Evolutionary conservation across 2,113 vertebrate genomes (phyloP).

Genomic region (Gymnocephalus cernua): DNA sequence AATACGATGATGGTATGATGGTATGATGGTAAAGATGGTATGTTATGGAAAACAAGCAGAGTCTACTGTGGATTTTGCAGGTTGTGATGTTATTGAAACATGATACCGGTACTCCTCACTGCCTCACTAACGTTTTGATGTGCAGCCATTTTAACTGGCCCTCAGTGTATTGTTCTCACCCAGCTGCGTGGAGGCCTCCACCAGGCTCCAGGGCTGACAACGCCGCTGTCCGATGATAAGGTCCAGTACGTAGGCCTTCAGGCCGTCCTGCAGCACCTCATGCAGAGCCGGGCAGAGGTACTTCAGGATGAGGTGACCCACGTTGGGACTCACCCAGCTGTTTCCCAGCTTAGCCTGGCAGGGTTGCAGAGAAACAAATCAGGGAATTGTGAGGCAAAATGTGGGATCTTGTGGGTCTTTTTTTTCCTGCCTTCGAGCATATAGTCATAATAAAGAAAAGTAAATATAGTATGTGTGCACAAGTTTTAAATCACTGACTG

Average conservation of each 20-base stretch:
- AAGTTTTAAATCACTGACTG: background rate
- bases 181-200: slow-evolving; percentile 94
- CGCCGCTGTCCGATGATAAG: slow-evolving; percentile 95
- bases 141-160: background rate
- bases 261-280: slow-evolving; percentile 91
- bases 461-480: background rate
- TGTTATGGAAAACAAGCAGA: background rate
- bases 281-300: slow-evolving; percentile 95
- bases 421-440: no score
- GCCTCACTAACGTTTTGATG: background rate
- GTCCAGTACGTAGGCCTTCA: slow-evolving; percentile 93
- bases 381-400: background rate
- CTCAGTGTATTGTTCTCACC: slow-evolving; percentile 39
- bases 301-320: slow-evolving; percentile 96
- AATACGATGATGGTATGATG: background rate
- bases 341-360: slow-evolving; percentile 95
- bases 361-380: background rate
- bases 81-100: background rate
- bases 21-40: no score
- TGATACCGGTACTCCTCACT: background rate
- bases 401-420: background rate
- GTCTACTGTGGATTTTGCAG: background rate
- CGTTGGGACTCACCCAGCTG: slow-evolving; percentile 96
- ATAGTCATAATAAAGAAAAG: background rate
- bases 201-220: slow-evolving; percentile 94